A percentile compares a stretch with the other conserved stretches of the same genome.
phyloP scores from a whole-genome alignment of 1,140 invertebrate species.

The Caenorhabditis remanei region DNA sequence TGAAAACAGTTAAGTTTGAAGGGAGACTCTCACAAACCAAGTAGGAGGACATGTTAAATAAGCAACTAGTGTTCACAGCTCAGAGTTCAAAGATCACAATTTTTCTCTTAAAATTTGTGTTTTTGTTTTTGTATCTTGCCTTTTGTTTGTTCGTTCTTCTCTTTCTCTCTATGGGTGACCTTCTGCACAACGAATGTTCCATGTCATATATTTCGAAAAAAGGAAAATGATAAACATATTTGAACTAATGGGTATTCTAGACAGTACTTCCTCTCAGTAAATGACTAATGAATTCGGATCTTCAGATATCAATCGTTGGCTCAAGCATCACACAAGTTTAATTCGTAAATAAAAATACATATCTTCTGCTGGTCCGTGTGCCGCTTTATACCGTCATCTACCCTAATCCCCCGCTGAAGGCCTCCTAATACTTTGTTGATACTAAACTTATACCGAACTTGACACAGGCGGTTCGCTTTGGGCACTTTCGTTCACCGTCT shows the following conservation, averaged over 20 bases:
- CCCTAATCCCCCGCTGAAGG: constrained; percentile 22
- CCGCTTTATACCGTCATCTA: not conserved
- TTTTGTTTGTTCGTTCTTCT: constrained; percentile 17
- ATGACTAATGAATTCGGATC: no score
- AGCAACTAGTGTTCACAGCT: constrained; percentile 25
- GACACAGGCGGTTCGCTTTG: constrained; percentile 43
- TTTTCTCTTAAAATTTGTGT: not conserved
- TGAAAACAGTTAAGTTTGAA: not conserved
- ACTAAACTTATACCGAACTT: constrained; percentile 28
- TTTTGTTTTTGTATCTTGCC: not conserved
- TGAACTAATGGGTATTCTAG: no score
- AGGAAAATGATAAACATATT: not conserved
- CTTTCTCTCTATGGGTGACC: not conserved
- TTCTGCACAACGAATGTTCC: not conserved
- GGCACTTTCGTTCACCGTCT: not conserved
- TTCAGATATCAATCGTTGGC: no score
- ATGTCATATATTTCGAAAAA: not conserved
- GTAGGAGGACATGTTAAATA: not conserved
- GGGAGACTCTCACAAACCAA: not conserved
- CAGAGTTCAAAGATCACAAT: constrained; percentile 17
- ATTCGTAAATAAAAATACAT: not conserved
- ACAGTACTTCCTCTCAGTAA: no score
- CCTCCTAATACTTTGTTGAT: constrained; percentile 40
- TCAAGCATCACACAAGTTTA: no score
- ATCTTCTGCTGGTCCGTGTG: not conserved